Conservation (phyloP, 2,888 invertebrate genomes). For the Drosophila gaucha region DNA sequence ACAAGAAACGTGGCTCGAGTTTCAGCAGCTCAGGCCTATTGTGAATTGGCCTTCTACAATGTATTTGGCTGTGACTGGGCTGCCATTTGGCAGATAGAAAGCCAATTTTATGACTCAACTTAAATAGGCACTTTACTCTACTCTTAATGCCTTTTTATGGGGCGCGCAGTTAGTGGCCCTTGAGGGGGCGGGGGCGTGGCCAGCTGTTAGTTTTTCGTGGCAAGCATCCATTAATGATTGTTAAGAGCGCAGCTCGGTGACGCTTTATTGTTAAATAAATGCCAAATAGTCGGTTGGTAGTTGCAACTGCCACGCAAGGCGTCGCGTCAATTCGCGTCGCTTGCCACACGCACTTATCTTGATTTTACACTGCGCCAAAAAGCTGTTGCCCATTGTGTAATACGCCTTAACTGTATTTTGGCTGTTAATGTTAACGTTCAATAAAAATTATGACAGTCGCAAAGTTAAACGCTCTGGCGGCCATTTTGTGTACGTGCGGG, state of each 20-base stretch:
- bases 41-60: neutral
- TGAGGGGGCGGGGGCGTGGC: slow-evolving; percentile 3
- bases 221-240: slow-evolving; percentile 71
- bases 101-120: slow-evolving; percentile 81
- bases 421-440: slow-evolving; percentile 55
- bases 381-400: slow-evolving; percentile 39
- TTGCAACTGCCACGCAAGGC: slow-evolving; percentile 46
- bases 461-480: slow-evolving; percentile 72
- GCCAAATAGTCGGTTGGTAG: slow-evolving; percentile 62
- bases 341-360: slow-evolving; percentile 64
- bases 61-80: neutral
- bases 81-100: slow-evolving; percentile 73
- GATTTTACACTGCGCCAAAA: slow-evolving; percentile 67
- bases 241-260: slow-evolving; percentile 48
- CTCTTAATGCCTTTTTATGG: slow-evolving; percentile 80
- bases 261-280: slow-evolving; percentile 79
- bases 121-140: slow-evolving; percentile 81
- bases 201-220: slow-evolving; percentile 37
- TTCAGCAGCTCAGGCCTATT: slow-evolving; percentile 10
- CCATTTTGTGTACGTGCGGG: slow-evolving; percentile 58
- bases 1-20: slow-evolving; percentile 37
- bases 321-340: no score
- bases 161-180: slow-evolving; percentile 54
- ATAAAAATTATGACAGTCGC: slow-evolving; percentile 78
- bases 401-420: slow-evolving; percentile 26